These are phyloP conservation scores for Notodonta ziczac DNA, from an alignment of 2,888 invertebrate species.

Conservation along the genomic window DNA sequence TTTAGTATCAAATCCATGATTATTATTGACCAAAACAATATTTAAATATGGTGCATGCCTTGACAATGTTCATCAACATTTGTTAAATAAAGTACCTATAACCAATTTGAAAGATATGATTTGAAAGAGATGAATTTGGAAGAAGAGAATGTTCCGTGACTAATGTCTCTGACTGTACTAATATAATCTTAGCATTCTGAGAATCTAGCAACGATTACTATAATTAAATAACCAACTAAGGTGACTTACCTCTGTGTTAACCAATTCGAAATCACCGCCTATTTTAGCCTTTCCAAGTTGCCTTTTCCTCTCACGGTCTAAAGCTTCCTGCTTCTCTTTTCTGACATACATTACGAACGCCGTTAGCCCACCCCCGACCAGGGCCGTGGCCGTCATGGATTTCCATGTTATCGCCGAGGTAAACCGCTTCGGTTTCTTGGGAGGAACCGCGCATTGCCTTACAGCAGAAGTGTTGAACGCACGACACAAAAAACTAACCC, in stretches of 20 bases:
- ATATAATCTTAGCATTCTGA: too few species aligned
- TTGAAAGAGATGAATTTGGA: too few species aligned
- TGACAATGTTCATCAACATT: too few species aligned
- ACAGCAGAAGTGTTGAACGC: conserved; percentile 61
- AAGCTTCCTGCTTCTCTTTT: conserved; percentile 90
- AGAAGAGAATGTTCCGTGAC: too few species aligned
- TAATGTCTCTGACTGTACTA: too few species aligned
- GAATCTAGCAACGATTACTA: too few species aligned
- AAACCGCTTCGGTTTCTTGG: conserved; percentile 57
- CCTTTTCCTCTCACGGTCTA: conserved; percentile 90
- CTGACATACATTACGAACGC: conserved; percentile 91
- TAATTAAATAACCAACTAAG: not conserved
- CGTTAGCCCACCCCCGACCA: conserved; percentile 87
- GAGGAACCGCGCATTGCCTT: conserved; percentile 62
- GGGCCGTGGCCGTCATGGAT: conserved; percentile 87
- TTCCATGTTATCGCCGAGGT: conserved; percentile 93
- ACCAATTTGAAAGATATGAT: too few species aligned
- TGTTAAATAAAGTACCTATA: too few species aligned
- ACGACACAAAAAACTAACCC: conserved; percentile 51
- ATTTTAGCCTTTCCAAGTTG: conserved; percentile 96
- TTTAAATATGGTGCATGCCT: too few species aligned
- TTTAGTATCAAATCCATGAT: too few species aligned
- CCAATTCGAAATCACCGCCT: conserved; percentile 96
- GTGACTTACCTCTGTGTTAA: conserved; percentile 84
- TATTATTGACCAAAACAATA: too few species aligned